Evolutionary conservation across 1,140 invertebrate species (phyloP), one percentile per base, ranked within the genome.

Genomic region (Uloborus diversus): DNA sequence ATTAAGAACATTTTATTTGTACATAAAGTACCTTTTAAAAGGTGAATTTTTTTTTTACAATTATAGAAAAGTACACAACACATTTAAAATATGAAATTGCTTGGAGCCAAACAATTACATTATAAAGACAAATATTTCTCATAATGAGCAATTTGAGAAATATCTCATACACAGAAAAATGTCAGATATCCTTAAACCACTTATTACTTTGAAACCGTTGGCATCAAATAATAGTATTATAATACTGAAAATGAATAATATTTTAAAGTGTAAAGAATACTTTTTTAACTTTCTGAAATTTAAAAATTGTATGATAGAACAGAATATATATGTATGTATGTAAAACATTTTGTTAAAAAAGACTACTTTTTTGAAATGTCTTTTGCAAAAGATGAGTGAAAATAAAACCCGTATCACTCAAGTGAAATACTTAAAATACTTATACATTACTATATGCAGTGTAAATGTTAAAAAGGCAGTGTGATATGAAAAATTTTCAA

Each of bases 41-140:
- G 66, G 30, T 70, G 53, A 13, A n/a, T 37, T 3, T 27, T 9
- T n/a, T 56, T 27, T 56, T 70, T 20, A 57, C 68, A 70, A 25
- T 56, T 70, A 56, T 70, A 70, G 68, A 70, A 70, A 70, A 70
- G 68, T 70, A 70, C 68, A 70, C 23, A 70, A 70, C 25, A 62
- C 49, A 57, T 35, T 33, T 37, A 56, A 70, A 70, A 56, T 56
- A 56, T 57, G 51, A 70, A 35, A 56, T n/a, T 5, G 17, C 30
- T 35, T 30, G 27, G 57, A 56, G 68, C 65, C 11, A 68, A 51
- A 25, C 53, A 11, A 68, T 53, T 17, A 68, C 7, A 66, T 47
- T 23, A 66, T 37, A 47, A 5, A 20, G 27, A 68, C n/a, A 68
- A 17, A 7, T 20, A 53, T 68, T 30, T 11, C 20, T 35, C 51